phyloP scores from a whole-genome alignment of 2,797 vertebrate species.

The Tympanoctomys barrerae region DNA sequence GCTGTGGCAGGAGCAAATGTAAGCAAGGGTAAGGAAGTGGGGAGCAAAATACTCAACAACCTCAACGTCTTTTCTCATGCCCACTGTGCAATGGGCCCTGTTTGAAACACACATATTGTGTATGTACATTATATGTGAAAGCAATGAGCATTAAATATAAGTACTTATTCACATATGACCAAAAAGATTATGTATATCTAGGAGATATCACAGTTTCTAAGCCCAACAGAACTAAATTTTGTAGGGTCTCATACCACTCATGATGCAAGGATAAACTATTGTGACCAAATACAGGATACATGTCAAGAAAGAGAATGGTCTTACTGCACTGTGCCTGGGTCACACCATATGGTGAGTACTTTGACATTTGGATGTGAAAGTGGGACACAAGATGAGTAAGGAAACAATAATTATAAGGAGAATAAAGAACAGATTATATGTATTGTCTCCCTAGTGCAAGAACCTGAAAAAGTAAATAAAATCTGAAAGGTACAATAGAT shows the following conservation, averaged over 20 bases:
- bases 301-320: neutral
- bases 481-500: too few relatives aligned
- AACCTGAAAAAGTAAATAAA: too few relatives aligned
- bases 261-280: neutral
- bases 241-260: neutral
- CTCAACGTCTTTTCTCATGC: neutral
- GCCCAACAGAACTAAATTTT: neutral
- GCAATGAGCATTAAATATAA: constrained; percentile 6
- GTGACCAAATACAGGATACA: neutral
- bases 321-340: neutral
- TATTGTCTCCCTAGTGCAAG: too few relatives aligned
- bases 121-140: neutral
- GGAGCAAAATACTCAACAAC: neutral
- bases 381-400: neutral
- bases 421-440: neutral
- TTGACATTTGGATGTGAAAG: neutral
- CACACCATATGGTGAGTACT: neutral
- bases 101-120: neutral
- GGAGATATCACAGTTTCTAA: neutral
- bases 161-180: neutral
- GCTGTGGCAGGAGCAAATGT: neutral
- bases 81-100: neutral
- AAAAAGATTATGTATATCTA: constrained; percentile 29
- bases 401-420: neutral
- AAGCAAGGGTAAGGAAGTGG: constrained; percentile 24